Percentiles rank a stretch among this genome's conserved stretches.
These are phyloP conservation scores for Stenichneumon culpator DNA, from an alignment of 2,888 invertebrate species.

Conservation along the genomic window DNA sequence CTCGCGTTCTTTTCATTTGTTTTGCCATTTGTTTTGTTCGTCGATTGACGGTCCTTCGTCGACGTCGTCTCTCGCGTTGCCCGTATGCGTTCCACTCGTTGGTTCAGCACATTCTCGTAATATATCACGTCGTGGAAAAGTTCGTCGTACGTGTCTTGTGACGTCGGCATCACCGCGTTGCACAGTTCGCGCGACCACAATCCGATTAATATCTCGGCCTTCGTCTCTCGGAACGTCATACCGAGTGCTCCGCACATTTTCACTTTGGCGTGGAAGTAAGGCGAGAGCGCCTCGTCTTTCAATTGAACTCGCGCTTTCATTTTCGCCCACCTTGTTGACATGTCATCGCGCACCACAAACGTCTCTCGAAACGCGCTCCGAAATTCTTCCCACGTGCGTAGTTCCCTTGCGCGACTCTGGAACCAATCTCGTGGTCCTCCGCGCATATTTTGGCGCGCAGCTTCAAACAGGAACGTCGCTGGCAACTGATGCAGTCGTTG, in stretches of 20 bases:
- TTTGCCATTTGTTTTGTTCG: no score
- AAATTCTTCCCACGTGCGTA: constrained; percentile 28
- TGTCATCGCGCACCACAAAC: neutral
- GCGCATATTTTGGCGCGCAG: no score
- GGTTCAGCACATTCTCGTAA: neutral
- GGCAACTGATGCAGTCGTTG: no score
- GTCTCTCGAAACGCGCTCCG: neutral
- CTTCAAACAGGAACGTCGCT: no score
- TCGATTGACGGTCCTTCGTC: neutral
- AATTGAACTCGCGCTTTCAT: neutral
- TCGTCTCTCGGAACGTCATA: neutral
- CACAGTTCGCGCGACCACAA: neutral
- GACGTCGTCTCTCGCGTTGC: neutral
- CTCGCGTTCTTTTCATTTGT: no score
- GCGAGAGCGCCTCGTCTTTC: neutral
- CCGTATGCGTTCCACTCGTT: neutral
- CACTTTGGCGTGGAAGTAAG: neutral
- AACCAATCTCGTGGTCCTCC: no score
- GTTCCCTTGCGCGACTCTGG: no score
- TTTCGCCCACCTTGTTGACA: neutral
- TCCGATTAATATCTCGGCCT: neutral
- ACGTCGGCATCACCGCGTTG: neutral
- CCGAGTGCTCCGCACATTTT: neutral
- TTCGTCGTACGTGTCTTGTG: neutral
- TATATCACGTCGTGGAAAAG: neutral